Evolutionary conservation across 2,113 vertebrate species (phyloP).

Genomic region (Oreochromis spilurus): DNA sequence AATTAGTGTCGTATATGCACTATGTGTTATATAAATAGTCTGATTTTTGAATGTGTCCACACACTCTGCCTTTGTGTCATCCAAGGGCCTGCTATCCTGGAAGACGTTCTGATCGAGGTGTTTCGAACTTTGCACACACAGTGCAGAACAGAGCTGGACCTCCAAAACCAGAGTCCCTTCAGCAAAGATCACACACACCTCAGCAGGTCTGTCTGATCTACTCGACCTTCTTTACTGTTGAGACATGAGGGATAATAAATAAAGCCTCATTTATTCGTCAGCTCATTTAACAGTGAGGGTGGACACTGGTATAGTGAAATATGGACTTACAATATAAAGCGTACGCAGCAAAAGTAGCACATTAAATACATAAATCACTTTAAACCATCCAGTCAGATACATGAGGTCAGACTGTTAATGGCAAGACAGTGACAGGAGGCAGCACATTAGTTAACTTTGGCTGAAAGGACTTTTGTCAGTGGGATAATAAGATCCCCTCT

Average conservation of each 20-base stretch:
- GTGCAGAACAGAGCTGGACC: constrained; percentile 89
- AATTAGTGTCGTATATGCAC: neutral
- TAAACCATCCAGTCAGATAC: neutral
- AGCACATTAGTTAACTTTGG: neutral
- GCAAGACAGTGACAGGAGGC: neutral
- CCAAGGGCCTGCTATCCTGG: constrained; percentile 92
- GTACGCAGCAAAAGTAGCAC: neutral
- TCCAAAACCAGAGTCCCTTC: constrained; percentile 88
- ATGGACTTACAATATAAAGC: neutral
- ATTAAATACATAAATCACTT: neutral
- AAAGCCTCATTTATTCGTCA: neutral
- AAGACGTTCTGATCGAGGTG: constrained; percentile 96
- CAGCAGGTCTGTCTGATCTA: constrained; percentile 81
- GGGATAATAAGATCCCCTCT: neutral
- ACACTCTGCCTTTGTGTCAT: neutral
- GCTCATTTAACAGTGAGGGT: neutral
- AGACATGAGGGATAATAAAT: neutral
- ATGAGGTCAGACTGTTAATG: neutral
- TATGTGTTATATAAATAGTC: neutral
- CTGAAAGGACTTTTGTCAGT: neutral
- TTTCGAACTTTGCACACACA: constrained; percentile 92
- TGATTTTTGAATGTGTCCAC: neutral
- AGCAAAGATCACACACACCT: constrained; percentile 94
- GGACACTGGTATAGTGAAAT: neutral
- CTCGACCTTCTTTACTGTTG: neutral